These are phyloP conservation scores for Mastacembelus armatus DNA, from an alignment of 2,797 vertebrate genomes.

Conservation along the genomic window DNA sequence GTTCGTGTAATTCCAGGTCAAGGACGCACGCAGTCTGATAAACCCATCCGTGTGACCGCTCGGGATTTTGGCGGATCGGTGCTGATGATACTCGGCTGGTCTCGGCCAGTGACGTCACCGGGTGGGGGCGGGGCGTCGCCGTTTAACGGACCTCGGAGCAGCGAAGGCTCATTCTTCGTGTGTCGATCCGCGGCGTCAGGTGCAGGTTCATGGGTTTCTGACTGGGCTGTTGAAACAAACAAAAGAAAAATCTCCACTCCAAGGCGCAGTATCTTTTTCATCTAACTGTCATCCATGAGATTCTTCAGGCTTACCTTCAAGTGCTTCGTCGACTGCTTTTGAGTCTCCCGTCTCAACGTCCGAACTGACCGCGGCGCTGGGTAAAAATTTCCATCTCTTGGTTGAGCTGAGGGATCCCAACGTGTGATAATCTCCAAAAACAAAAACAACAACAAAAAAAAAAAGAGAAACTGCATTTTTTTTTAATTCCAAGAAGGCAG, in stretches of 20 bases:
- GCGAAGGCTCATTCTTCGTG: constrained; percentile 68
- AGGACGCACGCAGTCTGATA: constrained; percentile 45
- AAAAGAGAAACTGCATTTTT: constrained; percentile 66
- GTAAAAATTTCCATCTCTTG: constrained; percentile 74
- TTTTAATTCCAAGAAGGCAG: constrained; percentile 36
- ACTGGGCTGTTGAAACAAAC: constrained; percentile 41
- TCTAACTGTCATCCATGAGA: constrained; percentile 88
- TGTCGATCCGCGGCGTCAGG: constrained; percentile 57
- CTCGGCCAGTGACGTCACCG: constrained; percentile 73
- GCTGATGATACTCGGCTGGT: constrained; percentile 65
- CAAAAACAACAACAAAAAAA: too few species aligned
- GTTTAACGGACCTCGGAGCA: constrained; percentile 48
- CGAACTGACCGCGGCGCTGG: constrained; percentile 79
- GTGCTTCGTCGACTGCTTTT: constrained; percentile 92
- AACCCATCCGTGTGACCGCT: constrained; percentile 58
- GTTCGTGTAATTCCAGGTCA: constrained; percentile 56
- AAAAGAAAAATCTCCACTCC: constrained; percentile 45
- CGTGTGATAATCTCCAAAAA: constrained; percentile 52
- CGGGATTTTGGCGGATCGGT: constrained; percentile 7
- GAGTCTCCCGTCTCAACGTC: constrained; percentile 77
- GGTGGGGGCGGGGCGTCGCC: constrained; percentile 37
- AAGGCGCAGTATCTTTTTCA: constrained; percentile 76
- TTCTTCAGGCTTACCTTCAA: constrained; percentile 93
- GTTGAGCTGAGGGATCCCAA: constrained; percentile 70
- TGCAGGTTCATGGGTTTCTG: constrained; percentile 59